phyloP scores from a whole-genome alignment of 2,888 invertebrate species.

The Hetaerina titia region DNA sequence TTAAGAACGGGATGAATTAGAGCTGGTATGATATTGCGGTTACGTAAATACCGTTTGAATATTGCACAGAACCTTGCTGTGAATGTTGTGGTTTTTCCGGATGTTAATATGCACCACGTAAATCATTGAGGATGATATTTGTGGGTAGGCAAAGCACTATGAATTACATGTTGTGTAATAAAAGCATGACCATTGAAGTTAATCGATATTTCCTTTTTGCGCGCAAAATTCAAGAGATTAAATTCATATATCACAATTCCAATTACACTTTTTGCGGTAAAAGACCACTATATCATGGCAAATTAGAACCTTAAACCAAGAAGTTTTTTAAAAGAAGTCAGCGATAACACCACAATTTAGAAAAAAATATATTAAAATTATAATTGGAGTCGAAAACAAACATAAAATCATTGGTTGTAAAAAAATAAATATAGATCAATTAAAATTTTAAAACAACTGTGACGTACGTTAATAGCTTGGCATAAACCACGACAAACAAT shows the following conservation, averaged over 20 bases:
- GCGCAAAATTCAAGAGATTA: background rate
- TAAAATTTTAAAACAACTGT: too few relatives aligned
- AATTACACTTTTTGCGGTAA: background rate
- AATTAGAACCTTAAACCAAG: background rate
- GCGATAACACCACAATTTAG: background rate
- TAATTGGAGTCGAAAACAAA: background rate
- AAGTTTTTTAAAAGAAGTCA: background rate
- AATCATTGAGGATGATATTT: constrained; percentile 4
- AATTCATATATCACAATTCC: background rate
- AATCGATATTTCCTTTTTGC: background rate
- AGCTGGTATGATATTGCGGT: constrained; percentile 29
- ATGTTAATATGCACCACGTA: constrained; percentile 29
- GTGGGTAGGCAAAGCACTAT: background rate
- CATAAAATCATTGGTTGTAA: background rate
- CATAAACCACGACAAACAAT: too few relatives aligned
- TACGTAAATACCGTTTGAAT: background rate
- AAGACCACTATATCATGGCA: background rate
- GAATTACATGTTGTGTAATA: background rate
- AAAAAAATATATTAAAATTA: background rate
- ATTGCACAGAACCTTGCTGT: background rate
- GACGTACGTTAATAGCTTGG: too few relatives aligned
- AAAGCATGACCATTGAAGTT: background rate
- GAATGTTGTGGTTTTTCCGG: constrained; percentile 35
- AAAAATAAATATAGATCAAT: too few relatives aligned
- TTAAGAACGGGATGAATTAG: constrained; percentile 48